phyloP scores from a whole-genome alignment of 2,797 vertebrate species.

The Epinephelus awoara region DNA sequence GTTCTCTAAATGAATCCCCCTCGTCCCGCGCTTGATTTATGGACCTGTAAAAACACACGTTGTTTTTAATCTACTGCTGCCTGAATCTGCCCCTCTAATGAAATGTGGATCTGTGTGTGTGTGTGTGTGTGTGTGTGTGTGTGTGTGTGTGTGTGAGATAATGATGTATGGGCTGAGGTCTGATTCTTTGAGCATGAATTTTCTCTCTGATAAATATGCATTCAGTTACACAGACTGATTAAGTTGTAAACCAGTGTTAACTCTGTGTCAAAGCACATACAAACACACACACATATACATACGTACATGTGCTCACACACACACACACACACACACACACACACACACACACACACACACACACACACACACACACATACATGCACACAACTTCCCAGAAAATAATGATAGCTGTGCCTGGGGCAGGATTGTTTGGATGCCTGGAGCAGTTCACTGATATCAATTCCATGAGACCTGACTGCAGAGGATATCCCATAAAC shows the following conservation, averaged over 20 bases:
- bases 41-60: slow-evolving; percentile 86
- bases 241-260: slow-evolving; percentile 84
- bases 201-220: slow-evolving; percentile 86
- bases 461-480: slow-evolving; percentile 66
- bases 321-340: background rate
- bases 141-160: slow-evolving; percentile 72
- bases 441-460: slow-evolving; percentile 72
- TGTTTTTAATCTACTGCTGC: slow-evolving; percentile 87
- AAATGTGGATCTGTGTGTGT: slow-evolving; percentile 77
- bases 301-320: slow-evolving; percentile 1
- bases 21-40: slow-evolving; percentile 84
- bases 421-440: slow-evolving; percentile 73
- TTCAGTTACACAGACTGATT: slow-evolving; percentile 83
- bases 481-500: slow-evolving; percentile 58
- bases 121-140: slow-evolving; percentile 61
- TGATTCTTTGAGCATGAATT: slow-evolving; percentile 83
- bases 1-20: slow-evolving; percentile 85
- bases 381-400: slow-evolving; percentile 52
- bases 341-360: slow-evolving; percentile 16
- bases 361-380: slow-evolving; percentile 19
- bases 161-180: slow-evolving; percentile 82
- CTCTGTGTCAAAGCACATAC: slow-evolving; percentile 76
- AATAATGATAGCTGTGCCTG: slow-evolving; percentile 72
- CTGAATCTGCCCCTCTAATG: slow-evolving; percentile 83
- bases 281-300: slow-evolving; percentile 52